Percentiles rank a stretch among this genome's conserved stretches.
Evolutionary conservation across 2,113 vertebrate species (phyloP).

Genomic region (Oreotragus oreotragus): DNA sequence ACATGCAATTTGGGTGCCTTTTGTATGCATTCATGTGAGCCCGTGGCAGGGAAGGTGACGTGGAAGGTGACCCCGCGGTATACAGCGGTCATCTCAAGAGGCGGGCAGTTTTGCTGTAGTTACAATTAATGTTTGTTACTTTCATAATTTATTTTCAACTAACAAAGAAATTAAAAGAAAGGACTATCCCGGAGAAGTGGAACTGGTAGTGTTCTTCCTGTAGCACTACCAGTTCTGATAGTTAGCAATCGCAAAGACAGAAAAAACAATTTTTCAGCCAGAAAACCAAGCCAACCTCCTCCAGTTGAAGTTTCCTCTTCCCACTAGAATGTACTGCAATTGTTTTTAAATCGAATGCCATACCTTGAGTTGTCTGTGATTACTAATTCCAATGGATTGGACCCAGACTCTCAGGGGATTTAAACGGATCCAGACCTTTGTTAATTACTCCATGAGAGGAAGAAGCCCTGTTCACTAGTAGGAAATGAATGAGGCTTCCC

Average conservation of each 20-base stretch:
- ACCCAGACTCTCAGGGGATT: slow-evolving; percentile 23
- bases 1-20: neutral
- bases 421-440: neutral
- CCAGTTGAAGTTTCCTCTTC: slow-evolving; percentile 7
- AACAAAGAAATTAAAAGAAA: slow-evolving; percentile 14
- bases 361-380: slow-evolving; percentile 17
- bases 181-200: neutral
- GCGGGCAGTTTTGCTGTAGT: neutral
- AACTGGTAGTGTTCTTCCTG: neutral
- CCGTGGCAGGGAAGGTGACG: neutral
- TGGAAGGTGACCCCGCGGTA: fast-evolving
- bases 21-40: neutral
- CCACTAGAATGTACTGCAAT: neutral
- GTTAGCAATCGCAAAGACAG: neutral
- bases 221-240: neutral
- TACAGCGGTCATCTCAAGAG: neutral
- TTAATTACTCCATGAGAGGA: slow-evolving; percentile 43
- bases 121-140: neutral
- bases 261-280: neutral
- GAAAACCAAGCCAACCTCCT: neutral
- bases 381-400: slow-evolving; percentile 39
- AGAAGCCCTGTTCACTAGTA: slow-evolving; percentile 40
- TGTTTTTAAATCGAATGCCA: slow-evolving; percentile 21
- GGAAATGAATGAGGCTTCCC: slow-evolving; percentile 65
- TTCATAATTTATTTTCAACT: neutral